A percentile compares a stretch with the other conserved stretches of the same genome.
These are phyloP conservation scores for Platyscapa corneri DNA, from an alignment of 1,140 invertebrate genomes.

Conservation along the genomic window DNA sequence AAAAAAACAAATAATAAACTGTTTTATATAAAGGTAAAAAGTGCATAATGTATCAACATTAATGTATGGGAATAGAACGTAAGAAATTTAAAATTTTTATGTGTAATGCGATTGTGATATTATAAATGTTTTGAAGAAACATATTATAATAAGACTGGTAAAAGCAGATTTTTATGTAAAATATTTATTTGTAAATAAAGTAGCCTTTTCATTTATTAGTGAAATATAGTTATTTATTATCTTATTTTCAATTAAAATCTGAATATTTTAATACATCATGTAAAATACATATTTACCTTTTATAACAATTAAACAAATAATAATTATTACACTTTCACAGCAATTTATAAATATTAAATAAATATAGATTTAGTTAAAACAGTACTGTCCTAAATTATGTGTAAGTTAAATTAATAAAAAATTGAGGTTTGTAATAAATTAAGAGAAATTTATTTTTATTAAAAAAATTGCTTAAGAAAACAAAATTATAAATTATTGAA, in stretches of 20 bases:
- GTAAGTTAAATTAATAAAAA: too few species aligned
- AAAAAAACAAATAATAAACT: background rate
- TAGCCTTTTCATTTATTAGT: slow-evolving; percentile 46
- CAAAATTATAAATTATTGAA: too few species aligned
- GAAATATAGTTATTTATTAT: slow-evolving; percentile 1
- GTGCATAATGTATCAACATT: background rate
- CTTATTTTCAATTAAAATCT: background rate
- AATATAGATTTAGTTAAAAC: too few species aligned
- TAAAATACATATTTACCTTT: too few species aligned
- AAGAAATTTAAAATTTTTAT: slow-evolving; percentile 15
- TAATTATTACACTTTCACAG: too few species aligned
- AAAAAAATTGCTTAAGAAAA: too few species aligned
- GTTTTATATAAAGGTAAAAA: background rate
- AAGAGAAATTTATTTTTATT: too few species aligned
- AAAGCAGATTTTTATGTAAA: slow-evolving; percentile 40
- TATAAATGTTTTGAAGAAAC: slow-evolving; percentile 44
- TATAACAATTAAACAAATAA: too few species aligned
- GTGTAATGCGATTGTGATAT: slow-evolving; percentile 5
- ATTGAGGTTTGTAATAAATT: too few species aligned
- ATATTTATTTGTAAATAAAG: slow-evolving; percentile 61
- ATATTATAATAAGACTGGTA: slow-evolving; percentile 33
- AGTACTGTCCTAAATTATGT: too few species aligned
- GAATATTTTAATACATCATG: background rate
- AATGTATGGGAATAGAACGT: background rate
- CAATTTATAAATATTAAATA: too few species aligned